Percentiles rank a stretch among this genome's conserved stretches.
phyloP scores from a whole-genome alignment of 2,113 vertebrate genomes.

The Machaerirhynchus nigripectus region DNA sequence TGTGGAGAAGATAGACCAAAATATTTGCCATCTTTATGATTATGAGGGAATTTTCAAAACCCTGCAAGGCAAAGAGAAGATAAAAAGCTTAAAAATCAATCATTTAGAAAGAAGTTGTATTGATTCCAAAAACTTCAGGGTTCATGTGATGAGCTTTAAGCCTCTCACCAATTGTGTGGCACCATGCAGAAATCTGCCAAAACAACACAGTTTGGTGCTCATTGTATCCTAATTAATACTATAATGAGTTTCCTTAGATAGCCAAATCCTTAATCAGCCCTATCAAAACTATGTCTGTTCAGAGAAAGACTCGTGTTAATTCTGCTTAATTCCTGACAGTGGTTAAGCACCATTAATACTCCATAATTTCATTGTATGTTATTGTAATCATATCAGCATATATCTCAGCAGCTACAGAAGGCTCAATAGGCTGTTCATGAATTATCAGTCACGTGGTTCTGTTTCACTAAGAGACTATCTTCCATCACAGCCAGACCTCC shows the following conservation, averaged over 20 bases:
- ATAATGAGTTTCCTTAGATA: conserved; percentile 81
- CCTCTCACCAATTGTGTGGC: conserved; percentile 66
- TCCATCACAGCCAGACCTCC: conserved; percentile 82
- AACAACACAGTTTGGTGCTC: conserved; percentile 79
- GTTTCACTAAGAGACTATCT: conserved; percentile 77
- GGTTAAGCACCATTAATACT: conserved; percentile 83
- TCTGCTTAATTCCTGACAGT: conserved; percentile 83
- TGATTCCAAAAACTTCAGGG: conserved; percentile 53
- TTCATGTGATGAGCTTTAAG: conserved; percentile 55
- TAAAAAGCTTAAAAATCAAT: conserved; percentile 63
- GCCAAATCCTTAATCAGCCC: conserved; percentile 81
- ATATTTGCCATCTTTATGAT: conserved; percentile 28
- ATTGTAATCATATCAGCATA: conserved; percentile 82
- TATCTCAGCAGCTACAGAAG: conserved; percentile 76
- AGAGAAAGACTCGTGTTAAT: conserved; percentile 78
- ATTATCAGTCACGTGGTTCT: conserved; percentile 78
- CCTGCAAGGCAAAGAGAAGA: conserved; percentile 30
- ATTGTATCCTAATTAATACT: conserved; percentile 84
- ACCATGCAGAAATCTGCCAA: conserved; percentile 74
- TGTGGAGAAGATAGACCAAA: not conserved
- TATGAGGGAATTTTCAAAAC: not conserved
- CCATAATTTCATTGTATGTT: conserved; percentile 85
- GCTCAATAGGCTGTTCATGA: conserved; percentile 79
- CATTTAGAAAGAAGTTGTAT: conserved; percentile 49
- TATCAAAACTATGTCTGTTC: conserved; percentile 79